Conservation (phyloP, 2,888 invertebrate species). For the Galeruca laticollis region DNA sequence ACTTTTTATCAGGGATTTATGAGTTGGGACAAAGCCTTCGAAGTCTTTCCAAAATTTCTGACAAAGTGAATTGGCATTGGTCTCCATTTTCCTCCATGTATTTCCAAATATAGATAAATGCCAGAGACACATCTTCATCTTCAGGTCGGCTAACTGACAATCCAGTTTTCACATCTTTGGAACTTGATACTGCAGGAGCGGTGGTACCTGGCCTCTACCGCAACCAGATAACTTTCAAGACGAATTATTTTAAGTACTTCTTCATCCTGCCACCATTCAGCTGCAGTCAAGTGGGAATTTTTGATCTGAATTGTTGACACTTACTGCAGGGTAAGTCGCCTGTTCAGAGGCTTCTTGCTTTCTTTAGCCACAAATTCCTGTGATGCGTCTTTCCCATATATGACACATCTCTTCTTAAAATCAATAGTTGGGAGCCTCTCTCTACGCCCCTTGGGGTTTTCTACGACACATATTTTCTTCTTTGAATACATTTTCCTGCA, state of each 20-base stretch:
- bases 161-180: neutral
- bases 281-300: neutral
- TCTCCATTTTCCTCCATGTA: neutral
- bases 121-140: neutral
- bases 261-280: neutral
- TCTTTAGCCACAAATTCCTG: too few relatives aligned
- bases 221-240: neutral
- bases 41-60: neutral
- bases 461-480: too few relatives aligned
- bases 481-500: too few relatives aligned
- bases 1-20: conserved; percentile 27
- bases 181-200: neutral
- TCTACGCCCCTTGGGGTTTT: too few relatives aligned
- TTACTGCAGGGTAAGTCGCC: neutral
- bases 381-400: too few relatives aligned
- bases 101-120: neutral
- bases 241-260: neutral
- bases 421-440: too few relatives aligned
- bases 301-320: neutral
- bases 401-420: too few relatives aligned
- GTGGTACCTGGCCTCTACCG: neutral
- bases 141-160: neutral
- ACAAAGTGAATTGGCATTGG: conserved; percentile 32
- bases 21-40: conserved; percentile 33
- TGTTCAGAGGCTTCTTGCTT: too few relatives aligned